phyloP scores from a whole-genome alignment of 2,113 vertebrate species.

The Pitta sordida region DNA sequence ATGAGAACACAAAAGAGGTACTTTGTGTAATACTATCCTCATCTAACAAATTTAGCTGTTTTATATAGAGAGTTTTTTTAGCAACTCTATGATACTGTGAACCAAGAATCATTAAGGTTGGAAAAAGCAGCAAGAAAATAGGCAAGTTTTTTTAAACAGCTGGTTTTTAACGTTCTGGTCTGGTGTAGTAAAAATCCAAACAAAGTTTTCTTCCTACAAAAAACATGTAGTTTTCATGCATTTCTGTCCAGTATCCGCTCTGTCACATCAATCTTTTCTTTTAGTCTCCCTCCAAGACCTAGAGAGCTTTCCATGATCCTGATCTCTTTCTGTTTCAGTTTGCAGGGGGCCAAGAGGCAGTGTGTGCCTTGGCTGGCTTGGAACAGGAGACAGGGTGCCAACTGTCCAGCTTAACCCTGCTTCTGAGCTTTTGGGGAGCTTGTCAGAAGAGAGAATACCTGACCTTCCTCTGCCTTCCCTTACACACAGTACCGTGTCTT shows the following conservation, averaged over 20 bases:
- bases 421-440: background rate
- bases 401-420: background rate
- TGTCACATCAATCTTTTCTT: background rate
- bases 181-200: background rate
- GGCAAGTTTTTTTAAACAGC: background rate
- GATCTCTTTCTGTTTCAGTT: background rate
- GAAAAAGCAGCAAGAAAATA: background rate
- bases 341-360: background rate
- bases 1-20: background rate
- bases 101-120: background rate
- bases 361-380: background rate
- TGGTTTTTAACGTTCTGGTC: background rate
- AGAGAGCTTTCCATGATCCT: background rate
- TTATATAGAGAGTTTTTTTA: too few species aligned
- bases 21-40: background rate
- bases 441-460: background rate
- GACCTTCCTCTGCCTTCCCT: background rate
- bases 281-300: background rate
- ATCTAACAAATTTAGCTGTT: background rate
- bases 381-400: background rate
- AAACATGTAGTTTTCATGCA: background rate
- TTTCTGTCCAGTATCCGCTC: background rate
- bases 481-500: background rate
- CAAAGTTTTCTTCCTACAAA: background rate
- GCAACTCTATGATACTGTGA: background rate